Percentiles rank a stretch among this genome's conserved stretches.
Evolutionary conservation across 2,888 invertebrate genomes (phyloP).

Genomic region (Eristalis arbustorum): DNA sequence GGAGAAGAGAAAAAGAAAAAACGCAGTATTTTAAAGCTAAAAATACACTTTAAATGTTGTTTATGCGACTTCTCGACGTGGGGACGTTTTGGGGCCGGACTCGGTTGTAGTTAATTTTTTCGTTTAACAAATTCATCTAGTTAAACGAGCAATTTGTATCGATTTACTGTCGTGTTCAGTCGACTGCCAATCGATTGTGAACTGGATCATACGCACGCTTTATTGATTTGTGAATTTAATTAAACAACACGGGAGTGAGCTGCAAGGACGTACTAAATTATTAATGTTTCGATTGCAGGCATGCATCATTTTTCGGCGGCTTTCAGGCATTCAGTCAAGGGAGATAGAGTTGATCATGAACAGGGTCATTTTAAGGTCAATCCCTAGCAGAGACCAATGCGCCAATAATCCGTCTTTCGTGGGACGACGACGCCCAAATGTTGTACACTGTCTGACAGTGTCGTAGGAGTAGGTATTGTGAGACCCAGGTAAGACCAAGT

Average conservation of each 20-base stretch:
- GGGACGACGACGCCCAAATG: too few species aligned
- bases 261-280: not conserved
- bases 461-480: too few species aligned
- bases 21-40: slow-evolving; percentile 5
- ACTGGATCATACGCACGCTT: not conserved
- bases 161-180: too few species aligned
- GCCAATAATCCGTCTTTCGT: too few species aligned
- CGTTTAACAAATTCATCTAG: not conserved
- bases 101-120: not conserved
- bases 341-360: too few species aligned
- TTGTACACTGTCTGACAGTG: too few species aligned
- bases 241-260: not conserved
- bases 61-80: not conserved
- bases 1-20: not conserved
- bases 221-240: not conserved
- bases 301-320: not conserved
- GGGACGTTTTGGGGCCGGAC: not conserved
- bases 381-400: too few species aligned
- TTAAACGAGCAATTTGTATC: not conserved
- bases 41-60: not conserved
- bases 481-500: too few species aligned
- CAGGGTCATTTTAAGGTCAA: too few species aligned
- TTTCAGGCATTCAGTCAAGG: not conserved
- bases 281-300: not conserved
- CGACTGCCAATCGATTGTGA: not conserved